Evolutionary conservation across 2,113 vertebrate genomes (phyloP).

Genomic region (Fukomys damarensis): DNA sequence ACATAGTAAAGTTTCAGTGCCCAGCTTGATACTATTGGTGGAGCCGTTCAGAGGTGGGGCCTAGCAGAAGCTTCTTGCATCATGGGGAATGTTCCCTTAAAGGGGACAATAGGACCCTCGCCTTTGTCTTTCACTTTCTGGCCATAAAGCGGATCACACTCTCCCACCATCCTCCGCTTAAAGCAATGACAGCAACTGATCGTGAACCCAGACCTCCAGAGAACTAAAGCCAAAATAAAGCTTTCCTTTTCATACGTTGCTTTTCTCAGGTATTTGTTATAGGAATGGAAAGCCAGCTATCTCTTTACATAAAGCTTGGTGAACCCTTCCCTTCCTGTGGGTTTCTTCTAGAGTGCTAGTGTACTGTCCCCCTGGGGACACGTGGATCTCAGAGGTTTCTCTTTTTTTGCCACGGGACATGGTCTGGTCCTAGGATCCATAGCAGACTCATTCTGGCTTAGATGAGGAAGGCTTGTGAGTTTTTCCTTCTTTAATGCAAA

Average conservation of each 20-base stretch:
- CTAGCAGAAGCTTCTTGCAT: background rate
- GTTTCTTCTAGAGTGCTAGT: slow-evolving; percentile 66
- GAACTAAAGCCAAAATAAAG: background rate
- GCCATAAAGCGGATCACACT: background rate
- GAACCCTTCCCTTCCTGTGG: slow-evolving; percentile 73
- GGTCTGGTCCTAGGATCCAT: background rate
- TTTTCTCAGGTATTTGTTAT: background rate
- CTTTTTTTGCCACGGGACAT: slow-evolving; percentile 49
- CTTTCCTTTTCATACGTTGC: background rate
- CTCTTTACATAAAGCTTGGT: background rate
- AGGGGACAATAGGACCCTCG: background rate
- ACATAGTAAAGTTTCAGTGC: too few species aligned
- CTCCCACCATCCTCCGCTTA: background rate
- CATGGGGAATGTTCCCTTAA: background rate
- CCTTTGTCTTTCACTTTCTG: background rate
- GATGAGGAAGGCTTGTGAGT: slow-evolving; percentile 27
- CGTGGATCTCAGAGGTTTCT: slow-evolving; percentile 58
- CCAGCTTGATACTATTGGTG: too few species aligned
- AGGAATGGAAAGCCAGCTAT: background rate
- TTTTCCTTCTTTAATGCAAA: background rate
- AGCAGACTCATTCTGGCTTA: slow-evolving; percentile 49
- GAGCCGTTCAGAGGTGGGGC: background rate
- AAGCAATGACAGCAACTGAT: too few species aligned
- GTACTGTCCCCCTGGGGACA: slow-evolving; percentile 69
- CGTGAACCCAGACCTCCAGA: background rate